These are phyloP conservation scores for Odontophorus gujanensis DNA, from an alignment of 2,113 vertebrate genomes.

Conservation along the genomic window DNA sequence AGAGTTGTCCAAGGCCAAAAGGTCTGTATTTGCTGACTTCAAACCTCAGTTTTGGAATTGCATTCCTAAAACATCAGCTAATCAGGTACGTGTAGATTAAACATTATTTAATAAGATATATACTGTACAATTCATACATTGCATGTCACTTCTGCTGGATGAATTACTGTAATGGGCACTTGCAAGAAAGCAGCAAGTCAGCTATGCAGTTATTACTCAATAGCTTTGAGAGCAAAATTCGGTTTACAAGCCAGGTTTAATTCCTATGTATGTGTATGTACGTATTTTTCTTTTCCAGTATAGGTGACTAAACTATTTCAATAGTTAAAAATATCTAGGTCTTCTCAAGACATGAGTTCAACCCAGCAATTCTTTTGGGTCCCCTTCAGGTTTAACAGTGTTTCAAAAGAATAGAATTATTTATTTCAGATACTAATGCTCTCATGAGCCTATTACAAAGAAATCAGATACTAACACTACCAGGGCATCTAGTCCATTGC, in stretches of 20 bases:
- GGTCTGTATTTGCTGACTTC: neutral
- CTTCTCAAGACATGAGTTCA: neutral
- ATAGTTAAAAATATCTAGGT: neutral
- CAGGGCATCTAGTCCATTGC: neutral
- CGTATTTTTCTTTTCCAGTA: neutral
- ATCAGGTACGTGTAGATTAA: neutral
- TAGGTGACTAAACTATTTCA: neutral
- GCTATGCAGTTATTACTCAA: neutral
- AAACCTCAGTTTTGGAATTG: neutral
- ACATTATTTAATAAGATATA: neutral
- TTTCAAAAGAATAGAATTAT: neutral
- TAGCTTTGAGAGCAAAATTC: neutral
- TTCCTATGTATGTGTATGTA: accelerated
- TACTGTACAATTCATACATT: neutral
- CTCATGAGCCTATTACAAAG: neutral
- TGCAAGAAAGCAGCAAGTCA: neutral
- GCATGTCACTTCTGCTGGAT: neutral
- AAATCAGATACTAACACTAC: neutral
- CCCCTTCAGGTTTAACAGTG: neutral
- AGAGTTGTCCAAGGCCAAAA: neutral
- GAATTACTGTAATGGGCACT: neutral
- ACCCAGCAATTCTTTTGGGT: neutral
- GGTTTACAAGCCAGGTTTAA: neutral
- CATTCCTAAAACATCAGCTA: neutral
- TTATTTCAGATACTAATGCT: neutral